Base-by-base conservation (phyloP, 2,888 invertebrate genomes). In the Rhabditoides inermis region DNA sequence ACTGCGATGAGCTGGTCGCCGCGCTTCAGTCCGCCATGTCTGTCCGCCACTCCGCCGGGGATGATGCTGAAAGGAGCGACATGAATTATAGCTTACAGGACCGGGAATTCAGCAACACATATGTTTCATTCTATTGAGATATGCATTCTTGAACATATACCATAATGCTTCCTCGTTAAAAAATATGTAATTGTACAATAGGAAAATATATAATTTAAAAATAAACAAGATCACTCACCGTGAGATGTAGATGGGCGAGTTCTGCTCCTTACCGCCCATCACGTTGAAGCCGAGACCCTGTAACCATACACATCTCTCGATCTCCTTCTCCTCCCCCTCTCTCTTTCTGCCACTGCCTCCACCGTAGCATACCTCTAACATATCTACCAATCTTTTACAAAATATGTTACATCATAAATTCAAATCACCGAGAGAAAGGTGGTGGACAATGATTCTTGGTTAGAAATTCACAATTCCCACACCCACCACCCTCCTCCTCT, bases 231-330 rank as follows among this genome's bases (percentile, higher is more conserved):
- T 30, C 22, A 50, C 2, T 25, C 45, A 63, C 66, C 65, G 84
- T 0, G 95, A 95, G 73, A 98, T 98, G 79, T 98, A 98, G 79
- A 98, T 98, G 0, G 98, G 98, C 0, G 95, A 95, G 79, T 94
- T 98, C 79, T 69, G 66, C 78, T 98, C 95, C 75, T 91, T 90
- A 26, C 95, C 95, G 35, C 95, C 95, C 95, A 98, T 98, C 0
- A 98, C 95, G 80, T 98, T 98, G 78, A 99, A 98, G 0, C 98
- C 98, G 37, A 98, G 82, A n/a, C 75, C 75, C 45, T n/a, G n/a
- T n/a, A n/a, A n/a, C n/a, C n/a, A n/a, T n/a, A n/a, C n/a, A n/a
- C n/a, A n/a, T n/a, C n/a, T n/a, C n/a, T n/a, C n/a, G n/a, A n/a
- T n/a, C n/a, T n/a, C n/a, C n/a, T n/a, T n/a, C n/a, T n/a, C n/a